Percentiles rank a stretch among this genome's conserved stretches.
Evolutionary conservation across 2,113 vertebrate species (phyloP).

Genomic region (Plestiodon gilberti): DNA sequence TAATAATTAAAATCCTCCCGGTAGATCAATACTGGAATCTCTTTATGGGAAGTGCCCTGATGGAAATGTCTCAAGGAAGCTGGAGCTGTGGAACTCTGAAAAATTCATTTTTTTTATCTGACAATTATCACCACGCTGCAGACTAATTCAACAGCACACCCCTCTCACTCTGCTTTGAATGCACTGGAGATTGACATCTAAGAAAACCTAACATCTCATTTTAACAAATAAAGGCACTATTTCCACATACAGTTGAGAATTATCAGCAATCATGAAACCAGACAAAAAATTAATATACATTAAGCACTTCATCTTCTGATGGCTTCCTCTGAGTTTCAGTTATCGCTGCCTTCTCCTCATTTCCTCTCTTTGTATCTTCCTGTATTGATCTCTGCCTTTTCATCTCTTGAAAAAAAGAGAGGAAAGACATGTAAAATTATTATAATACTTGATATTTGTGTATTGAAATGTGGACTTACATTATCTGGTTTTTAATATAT

Average conservation of each 20-base stretch:
- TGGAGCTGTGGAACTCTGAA: conserved; percentile 84
- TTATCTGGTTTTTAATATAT: conserved; percentile 70
- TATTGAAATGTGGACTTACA: conserved; percentile 79
- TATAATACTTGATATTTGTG: conserved; percentile 84
- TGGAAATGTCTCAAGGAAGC: conserved; percentile 89
- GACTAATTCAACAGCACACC: conserved; percentile 86
- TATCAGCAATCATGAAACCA: conserved; percentile 90
- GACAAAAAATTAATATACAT: conserved; percentile 88
- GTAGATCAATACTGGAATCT: conserved; percentile 94
- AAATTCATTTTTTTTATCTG: conserved; percentile 90
- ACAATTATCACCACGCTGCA: conserved; percentile 89
- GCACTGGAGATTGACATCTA: conserved; percentile 87
- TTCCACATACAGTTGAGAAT: conserved; percentile 85
- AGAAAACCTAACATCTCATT: conserved; percentile 88
- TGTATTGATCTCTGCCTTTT: conserved; percentile 95
- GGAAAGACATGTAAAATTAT: conserved; percentile 82
- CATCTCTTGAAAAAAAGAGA: conserved; percentile 87
- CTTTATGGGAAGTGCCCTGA: conserved; percentile 88
- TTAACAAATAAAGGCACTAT: conserved; percentile 87
- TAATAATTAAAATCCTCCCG: conserved; percentile 94
- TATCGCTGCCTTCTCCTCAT: conserved; percentile 86
- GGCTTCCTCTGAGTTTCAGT: conserved; percentile 89
- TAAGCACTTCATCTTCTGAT: conserved; percentile 96
- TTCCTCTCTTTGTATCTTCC: conserved; percentile 90
- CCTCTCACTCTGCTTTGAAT: conserved; percentile 86